Percentiles rank a stretch among this genome's conserved stretches.
phyloP scores from a whole-genome alignment of 2,113 vertebrate species.

The rat (Rattus norvegicus) region DNA sequence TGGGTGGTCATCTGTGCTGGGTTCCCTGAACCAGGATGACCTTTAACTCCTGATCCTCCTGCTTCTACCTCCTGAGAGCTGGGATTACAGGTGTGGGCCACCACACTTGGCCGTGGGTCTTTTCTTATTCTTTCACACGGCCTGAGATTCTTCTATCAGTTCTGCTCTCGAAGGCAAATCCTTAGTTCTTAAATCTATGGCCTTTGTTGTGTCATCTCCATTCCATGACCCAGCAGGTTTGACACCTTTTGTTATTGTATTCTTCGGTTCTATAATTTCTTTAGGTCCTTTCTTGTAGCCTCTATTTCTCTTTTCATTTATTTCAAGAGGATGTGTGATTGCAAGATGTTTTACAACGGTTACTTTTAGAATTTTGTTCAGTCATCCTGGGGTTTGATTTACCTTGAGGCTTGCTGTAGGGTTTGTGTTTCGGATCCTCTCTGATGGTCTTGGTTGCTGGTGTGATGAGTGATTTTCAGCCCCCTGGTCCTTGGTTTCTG shows the following conservation, averaged over 20 bases:
- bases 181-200: background rate
- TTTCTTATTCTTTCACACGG: background rate
- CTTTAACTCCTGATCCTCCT: background rate
- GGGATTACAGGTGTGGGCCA: background rate
- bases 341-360: background rate
- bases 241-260: background rate
- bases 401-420: fast-evolving
- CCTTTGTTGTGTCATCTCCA: background rate
- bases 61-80: background rate
- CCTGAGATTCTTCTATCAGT: background rate
- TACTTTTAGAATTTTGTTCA: background rate
- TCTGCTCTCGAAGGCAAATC: background rate
- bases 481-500: background rate
- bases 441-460: background rate
- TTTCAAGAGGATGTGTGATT: background rate
- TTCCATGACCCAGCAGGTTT: background rate
- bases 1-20: background rate
- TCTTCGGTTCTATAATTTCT: background rate
- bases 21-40: background rate
- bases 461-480: background rate
- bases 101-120: background rate
- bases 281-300: background rate
- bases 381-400: background rate
- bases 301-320: background rate
- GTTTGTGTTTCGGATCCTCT: background rate